A percentile compares a stretch with the other conserved stretches of the same genome.
phyloP scores from a whole-genome alignment of 2,113 vertebrate species.

The Copsychus sechellarum region DNA sequence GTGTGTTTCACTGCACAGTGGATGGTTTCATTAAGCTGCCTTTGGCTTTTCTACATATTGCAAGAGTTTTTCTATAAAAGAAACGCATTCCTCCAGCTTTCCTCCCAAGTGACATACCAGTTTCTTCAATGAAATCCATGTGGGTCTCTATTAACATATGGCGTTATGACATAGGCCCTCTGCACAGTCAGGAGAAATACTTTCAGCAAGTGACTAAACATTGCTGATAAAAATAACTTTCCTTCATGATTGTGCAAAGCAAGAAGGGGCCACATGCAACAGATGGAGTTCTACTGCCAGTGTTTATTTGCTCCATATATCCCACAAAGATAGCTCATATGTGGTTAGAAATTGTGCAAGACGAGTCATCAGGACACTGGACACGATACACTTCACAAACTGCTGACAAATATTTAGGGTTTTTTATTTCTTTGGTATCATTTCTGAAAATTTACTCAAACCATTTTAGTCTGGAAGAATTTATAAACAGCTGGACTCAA shows the following conservation, averaged over 20 bases:
- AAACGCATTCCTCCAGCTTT: neutral
- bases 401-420: neutral
- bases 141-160: neutral
- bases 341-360: constrained; percentile 42
- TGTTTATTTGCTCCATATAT: constrained; percentile 23
- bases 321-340: neutral
- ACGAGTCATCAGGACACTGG: neutral
- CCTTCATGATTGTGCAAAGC: constrained; percentile 1
- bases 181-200: constrained; percentile 37
- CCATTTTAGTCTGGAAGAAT: neutral
- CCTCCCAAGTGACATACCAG: neutral
- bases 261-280: neutral
- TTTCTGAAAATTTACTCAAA: neutral
- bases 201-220: constrained; percentile 40
- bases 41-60: neutral
- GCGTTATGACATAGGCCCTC: neutral
- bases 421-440: neutral
- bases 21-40: neutral
- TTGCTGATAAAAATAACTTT: constrained; percentile 59
- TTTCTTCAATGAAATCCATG: constrained; percentile 36
- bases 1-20: neutral
- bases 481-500: neutral
- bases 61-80: neutral
- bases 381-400: neutral
- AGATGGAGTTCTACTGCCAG: neutral